Evolutionary conservation across 2,797 vertebrate genomes (phyloP), one percentile per base, ranked within the genome.

Genomic region (Poeciliopsis paucimaculata): DNA sequence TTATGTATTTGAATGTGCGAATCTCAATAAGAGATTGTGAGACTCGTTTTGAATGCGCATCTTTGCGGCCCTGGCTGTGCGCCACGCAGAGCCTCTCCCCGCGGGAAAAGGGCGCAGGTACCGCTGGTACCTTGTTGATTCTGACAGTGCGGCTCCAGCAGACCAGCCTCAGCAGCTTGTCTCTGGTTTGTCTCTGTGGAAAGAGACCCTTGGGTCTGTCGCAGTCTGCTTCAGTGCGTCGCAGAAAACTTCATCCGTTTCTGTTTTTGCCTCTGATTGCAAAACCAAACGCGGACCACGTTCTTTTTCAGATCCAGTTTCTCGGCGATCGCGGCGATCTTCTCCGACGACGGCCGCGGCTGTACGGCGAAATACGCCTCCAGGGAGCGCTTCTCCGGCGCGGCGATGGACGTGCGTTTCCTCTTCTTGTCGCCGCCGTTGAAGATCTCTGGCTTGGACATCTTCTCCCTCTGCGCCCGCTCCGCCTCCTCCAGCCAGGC

Each of bases 181-280:
- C 87, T 89, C 84, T 86, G 79, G 23, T 82, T 84, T 72, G 89
- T 93, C 85, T 82, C n/a, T 88, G 28, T 86, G 2, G 31, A 73
- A 85, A 71, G 78, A 78, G 76, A 51, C 57, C 80, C 73, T 45
- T 74, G 53, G 74, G 31, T 72, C 31, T 9, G n/a, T 64, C 16
- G 74, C 46, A 51, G 47, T 51, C 9, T 55, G 18, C 76, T 73
- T 93, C 95, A 98, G 93, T 98, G 97, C 79, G 97, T 95, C 39
- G 97, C 97, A 79, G 97, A 98, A 93, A 98, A 98, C 93, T 98
- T 98, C 97, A 98, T 98, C 82, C 97, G 92, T 96, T 98, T 98
- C 94, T 98, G 97, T 92, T 98, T 98, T 93, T 98, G 97, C 95
- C 97, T 94, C 94, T 98, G 97, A 90, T 98, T 98, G 94, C 97